Conservation (phyloP, 1,140 invertebrate species). For the Aphelinus atriplicis region DNA sequence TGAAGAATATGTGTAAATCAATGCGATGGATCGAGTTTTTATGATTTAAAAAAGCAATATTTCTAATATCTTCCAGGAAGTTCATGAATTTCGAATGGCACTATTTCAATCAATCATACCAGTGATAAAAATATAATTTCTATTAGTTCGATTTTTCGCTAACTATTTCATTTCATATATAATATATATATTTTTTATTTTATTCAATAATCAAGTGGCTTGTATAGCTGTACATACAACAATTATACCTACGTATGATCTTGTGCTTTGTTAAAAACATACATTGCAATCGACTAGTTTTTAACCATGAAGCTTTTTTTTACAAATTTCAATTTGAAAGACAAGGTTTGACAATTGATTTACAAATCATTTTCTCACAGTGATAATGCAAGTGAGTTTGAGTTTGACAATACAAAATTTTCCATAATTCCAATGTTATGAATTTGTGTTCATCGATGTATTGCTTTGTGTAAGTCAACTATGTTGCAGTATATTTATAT, state of each 20-base stretch:
- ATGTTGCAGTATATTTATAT: conserved; percentile 14
- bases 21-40: too few relatives aligned
- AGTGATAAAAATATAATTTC: conserved; percentile 39
- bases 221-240: conserved; percentile 24
- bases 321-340: conserved; percentile 37
- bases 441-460: conserved; percentile 22
- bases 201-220: conserved; percentile 31
- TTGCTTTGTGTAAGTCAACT: conserved; percentile 31
- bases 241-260: conserved; percentile 27
- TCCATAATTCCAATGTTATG: conserved; percentile 16
- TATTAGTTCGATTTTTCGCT: conserved; percentile 19
- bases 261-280: conserved; percentile 30
- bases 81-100: conserved; percentile 25
- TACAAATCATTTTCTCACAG: conserved; percentile 34
- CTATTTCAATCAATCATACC: conserved; percentile 22
- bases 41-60: not conserved
- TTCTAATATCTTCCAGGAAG: conserved; percentile 13
- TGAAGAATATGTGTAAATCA: too few relatives aligned
- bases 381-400: conserved; percentile 29
- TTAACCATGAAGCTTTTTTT: conserved; percentile 28
- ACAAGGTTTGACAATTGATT: conserved; percentile 30
- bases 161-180: conserved; percentile 17
- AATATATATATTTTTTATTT: conserved; percentile 14
- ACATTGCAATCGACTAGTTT: conserved; percentile 29
- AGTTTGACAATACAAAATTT: conserved; percentile 32